Evolutionary conservation across 2,113 vertebrate species (phyloP).

Genomic region (Phaethornis superciliosus): DNA sequence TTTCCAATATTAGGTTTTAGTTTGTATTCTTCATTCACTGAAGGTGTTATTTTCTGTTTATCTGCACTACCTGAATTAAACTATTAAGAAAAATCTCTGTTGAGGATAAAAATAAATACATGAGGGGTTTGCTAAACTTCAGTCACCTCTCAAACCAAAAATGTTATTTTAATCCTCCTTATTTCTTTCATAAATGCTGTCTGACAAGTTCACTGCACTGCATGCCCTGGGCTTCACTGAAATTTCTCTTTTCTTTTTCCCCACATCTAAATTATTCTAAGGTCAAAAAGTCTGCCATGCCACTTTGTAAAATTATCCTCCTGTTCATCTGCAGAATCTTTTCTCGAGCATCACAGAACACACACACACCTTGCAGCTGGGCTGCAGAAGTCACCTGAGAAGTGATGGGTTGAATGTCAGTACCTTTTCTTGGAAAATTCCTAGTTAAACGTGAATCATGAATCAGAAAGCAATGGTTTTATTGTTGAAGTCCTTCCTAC

Average conservation of each 20-base stretch:
- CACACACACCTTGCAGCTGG: rapidly evolving
- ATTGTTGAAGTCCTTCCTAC: neutral
- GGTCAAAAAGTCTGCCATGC: neutral
- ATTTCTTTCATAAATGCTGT: neutral
- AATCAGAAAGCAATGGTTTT: neutral
- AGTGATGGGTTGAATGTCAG: neutral
- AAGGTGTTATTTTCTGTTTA: constrained; percentile 39
- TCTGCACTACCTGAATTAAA: constrained; percentile 34
- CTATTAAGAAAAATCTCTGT: neutral
- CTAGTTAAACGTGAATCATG: neutral
- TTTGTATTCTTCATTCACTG: constrained; percentile 13
- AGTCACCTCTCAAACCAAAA: constrained; percentile 20
- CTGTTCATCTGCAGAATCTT: neutral
- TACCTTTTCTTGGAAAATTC: neutral
- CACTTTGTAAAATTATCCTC: neutral
- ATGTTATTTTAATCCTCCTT: constrained; percentile 10
- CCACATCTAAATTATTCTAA: neutral
- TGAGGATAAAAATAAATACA: constrained; percentile 36
- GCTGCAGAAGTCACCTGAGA: neutral
- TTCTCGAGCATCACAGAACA: neutral
- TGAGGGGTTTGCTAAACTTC: constrained; percentile 17
- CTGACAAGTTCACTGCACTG: neutral
- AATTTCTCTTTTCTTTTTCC: neutral
- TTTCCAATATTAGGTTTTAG: neutral
- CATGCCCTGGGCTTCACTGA: neutral